Evolutionary conservation across 2,888 invertebrate genomes (phyloP).

Genomic region (Dicranocentrus wangi): DNA sequence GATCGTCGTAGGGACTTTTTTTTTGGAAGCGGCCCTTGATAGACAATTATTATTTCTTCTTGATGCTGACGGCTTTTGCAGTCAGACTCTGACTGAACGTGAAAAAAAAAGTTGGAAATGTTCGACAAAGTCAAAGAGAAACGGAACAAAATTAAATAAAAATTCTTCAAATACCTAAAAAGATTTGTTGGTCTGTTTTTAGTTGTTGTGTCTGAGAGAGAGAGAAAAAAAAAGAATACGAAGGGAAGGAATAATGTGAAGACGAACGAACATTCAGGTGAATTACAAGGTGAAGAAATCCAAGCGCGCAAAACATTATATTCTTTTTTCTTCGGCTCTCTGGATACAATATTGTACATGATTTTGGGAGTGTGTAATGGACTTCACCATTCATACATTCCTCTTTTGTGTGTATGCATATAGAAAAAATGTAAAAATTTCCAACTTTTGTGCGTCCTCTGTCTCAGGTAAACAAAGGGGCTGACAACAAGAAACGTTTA

Average conservation of each 20-base stretch:
- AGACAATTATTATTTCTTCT: too few relatives aligned
- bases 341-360: neutral
- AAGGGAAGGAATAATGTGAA: slow-evolving; percentile 29
- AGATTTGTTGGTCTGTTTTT: slow-evolving; percentile 56
- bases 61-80: too few relatives aligned
- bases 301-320: slow-evolving; percentile 60
- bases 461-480: slow-evolving; percentile 66
- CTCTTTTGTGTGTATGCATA: slow-evolving; percentile 43
- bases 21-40: too few relatives aligned
- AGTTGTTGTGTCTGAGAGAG: slow-evolving; percentile 26
- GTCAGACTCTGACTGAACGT: too few relatives aligned
- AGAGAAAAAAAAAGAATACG: slow-evolving; percentile 18
- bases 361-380: neutral
- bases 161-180: slow-evolving; percentile 66
- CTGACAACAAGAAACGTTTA: slow-evolving; percentile 65
- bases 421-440: slow-evolving; percentile 61
- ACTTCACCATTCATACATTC: slow-evolving; percentile 60
- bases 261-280: slow-evolving; percentile 36
- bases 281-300: slow-evolving; percentile 65
- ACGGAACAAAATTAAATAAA: slow-evolving; percentile 65
- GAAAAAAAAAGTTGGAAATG: too few relatives aligned
- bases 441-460: slow-evolving; percentile 42
- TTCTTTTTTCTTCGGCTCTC: slow-evolving; percentile 31
- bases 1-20: too few relatives aligned
- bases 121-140: slow-evolving; percentile 17